These are phyloP conservation scores for Tetrao urogallus DNA, from an alignment of 2,113 vertebrate species.

Conservation along the genomic window DNA sequence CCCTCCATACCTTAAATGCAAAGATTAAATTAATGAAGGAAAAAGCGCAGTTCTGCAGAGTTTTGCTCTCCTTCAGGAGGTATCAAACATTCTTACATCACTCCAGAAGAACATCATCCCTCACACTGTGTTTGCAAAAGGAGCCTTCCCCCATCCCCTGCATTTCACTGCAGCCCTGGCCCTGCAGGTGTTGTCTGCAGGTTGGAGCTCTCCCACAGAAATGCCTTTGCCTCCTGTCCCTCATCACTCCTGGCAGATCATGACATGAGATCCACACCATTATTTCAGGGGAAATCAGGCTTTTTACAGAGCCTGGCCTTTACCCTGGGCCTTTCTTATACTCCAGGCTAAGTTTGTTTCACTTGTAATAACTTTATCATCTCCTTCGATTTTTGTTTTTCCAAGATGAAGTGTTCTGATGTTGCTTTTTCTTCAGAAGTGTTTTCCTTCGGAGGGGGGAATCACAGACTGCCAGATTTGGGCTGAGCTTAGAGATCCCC, in stretches of 20 bases:
- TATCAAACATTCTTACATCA: not conserved
- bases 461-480: slow-evolving; percentile 18
- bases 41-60: not conserved
- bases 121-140: not conserved
- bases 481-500: not conserved
- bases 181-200: not conserved
- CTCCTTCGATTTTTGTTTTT: slow-evolving; percentile 58
- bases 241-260: not conserved
- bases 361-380: slow-evolving; percentile 56
- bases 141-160: not conserved
- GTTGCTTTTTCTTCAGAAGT: slow-evolving; percentile 44
- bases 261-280: not conserved
- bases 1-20: not conserved
- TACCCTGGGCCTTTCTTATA: not conserved
- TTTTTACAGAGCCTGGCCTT: slow-evolving; percentile 21
- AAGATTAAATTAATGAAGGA: not conserved
- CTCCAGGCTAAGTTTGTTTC: slow-evolving; percentile 63
- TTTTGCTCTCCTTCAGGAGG: not conserved
- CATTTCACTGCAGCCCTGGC: not conserved
- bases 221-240: not conserved
- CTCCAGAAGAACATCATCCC: not conserved
- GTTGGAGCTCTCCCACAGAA: not conserved
- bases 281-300: not conserved
- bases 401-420: slow-evolving; percentile 37
- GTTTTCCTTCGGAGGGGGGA: slow-evolving; percentile 39